Evolutionary conservation across 1,140 invertebrate genomes (phyloP).

Genomic region (Paraescarpia echinospica): DNA sequence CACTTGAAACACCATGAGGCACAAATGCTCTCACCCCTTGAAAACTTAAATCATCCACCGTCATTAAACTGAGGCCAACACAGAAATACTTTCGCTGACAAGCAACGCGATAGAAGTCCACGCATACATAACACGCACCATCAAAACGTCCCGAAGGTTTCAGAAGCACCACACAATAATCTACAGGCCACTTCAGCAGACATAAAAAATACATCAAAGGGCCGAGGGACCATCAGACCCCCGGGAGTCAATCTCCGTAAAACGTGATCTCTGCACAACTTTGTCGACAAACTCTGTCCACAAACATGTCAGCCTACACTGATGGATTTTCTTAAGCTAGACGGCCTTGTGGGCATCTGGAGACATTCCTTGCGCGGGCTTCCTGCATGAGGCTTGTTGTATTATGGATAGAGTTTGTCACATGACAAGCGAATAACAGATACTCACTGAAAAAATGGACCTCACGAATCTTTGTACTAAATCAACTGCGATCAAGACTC

Average conservation of each 20-base stretch:
- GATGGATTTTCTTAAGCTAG: background rate
- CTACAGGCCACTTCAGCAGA: background rate
- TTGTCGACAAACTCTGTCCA: background rate
- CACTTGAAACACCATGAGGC: background rate
- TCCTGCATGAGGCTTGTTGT: background rate
- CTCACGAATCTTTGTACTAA: background rate
- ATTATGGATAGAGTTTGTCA: background rate
- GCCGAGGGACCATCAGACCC: background rate
- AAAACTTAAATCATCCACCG: too few species aligned
- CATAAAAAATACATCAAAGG: conserved; percentile 6
- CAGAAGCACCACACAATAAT: background rate
- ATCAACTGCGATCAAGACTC: too few species aligned
- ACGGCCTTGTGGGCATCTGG: background rate
- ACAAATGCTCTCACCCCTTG: too few species aligned
- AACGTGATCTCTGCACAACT: background rate
- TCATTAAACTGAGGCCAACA: background rate
- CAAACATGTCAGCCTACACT: background rate
- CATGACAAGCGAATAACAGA: background rate
- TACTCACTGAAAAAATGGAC: background rate
- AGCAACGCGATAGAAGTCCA: background rate
- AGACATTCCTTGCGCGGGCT: background rate
- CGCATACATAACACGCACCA: background rate
- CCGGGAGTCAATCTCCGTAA: background rate
- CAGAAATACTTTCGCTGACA: background rate
- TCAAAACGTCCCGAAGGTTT: background rate